Conservation (phyloP, 1,140 invertebrate species). For the Ylistrum balloti region DNA sequence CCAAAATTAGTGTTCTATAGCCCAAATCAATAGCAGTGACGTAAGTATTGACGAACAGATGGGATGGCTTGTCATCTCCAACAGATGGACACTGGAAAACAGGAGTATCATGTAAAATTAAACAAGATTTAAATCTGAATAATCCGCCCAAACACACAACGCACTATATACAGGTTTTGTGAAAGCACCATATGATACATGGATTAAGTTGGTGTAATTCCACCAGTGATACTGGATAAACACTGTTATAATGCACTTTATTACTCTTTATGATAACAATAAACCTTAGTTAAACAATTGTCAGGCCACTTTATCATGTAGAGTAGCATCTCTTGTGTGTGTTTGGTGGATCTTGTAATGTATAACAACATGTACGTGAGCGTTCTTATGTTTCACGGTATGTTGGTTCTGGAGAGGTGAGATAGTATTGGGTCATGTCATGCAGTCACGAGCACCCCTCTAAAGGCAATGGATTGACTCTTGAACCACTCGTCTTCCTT, state of each 20-base stretch:
- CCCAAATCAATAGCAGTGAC: neutral
- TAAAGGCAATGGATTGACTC: slow-evolving; percentile 30
- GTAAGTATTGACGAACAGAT: slow-evolving; percentile 34
- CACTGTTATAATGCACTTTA: slow-evolving; percentile 44
- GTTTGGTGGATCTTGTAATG: slow-evolving; percentile 42
- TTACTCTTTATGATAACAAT: slow-evolving; percentile 41
- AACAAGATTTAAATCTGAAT: neutral
- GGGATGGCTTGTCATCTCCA: slow-evolving; percentile 36
- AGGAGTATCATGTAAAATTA: slow-evolving; percentile 14
- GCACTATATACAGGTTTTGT: slow-evolving; percentile 7
- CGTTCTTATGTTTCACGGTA: slow-evolving; percentile 59
- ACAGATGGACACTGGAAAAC: slow-evolving; percentile 37
- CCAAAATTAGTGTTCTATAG: neutral
- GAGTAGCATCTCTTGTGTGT: slow-evolving; percentile 54
- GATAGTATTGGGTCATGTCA: slow-evolving; percentile 7
- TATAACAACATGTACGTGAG: slow-evolving; percentile 47
- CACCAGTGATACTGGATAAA: slow-evolving; percentile 44
- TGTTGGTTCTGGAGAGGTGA: slow-evolving; percentile 62
- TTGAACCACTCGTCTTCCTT: neutral
- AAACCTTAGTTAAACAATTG: slow-evolving; percentile 55
- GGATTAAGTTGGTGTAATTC: slow-evolving; percentile 46
- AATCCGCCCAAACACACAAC: slow-evolving; percentile 31
- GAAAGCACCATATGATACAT: slow-evolving; percentile 30
- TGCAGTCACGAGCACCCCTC: slow-evolving; percentile 21
- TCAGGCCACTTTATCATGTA: slow-evolving; percentile 51